A percentile compares a stretch with the other conserved stretches of the same genome.
Conservation (phyloP, 2,888 invertebrate genomes). For the Adela reaumurella region DNA sequence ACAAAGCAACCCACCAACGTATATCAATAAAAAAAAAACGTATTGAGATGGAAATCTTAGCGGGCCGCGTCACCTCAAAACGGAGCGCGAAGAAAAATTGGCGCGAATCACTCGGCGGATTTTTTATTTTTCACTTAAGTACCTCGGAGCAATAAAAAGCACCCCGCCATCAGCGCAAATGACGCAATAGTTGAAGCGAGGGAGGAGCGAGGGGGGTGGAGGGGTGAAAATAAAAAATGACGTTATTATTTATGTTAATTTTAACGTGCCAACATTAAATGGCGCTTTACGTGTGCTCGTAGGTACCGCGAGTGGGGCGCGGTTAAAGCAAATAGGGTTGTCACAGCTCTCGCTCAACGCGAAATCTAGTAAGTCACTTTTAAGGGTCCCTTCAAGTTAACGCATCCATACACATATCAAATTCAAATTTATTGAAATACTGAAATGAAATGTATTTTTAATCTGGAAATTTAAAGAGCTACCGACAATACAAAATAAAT, state of each 20-base stretch:
- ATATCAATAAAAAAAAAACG: too few relatives aligned
- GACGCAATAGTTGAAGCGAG: conserved; percentile 33
- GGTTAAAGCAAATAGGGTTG: background rate
- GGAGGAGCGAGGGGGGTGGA: conserved; percentile 15
- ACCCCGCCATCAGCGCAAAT: conserved; percentile 22
- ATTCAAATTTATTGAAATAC: too few relatives aligned
- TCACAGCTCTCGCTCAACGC: too few relatives aligned
- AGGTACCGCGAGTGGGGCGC: background rate
- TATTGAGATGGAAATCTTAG: background rate
- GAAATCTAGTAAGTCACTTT: too few relatives aligned
- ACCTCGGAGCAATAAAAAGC: conserved; percentile 39
- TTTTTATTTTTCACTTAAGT: conserved; percentile 46
- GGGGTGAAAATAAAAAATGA: conserved; percentile 39
- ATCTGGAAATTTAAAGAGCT: too few relatives aligned
- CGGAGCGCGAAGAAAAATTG: background rate
- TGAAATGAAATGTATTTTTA: too few relatives aligned
- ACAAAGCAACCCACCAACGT: background rate
- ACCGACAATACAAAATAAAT: too few relatives aligned
- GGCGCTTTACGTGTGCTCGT: conserved; percentile 31
- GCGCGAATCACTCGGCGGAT: conserved; percentile 10
- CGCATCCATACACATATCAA: too few relatives aligned
- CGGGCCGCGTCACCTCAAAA: background rate
- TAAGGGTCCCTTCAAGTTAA: too few relatives aligned
- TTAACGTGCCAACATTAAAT: conserved; percentile 30
- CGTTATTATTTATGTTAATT: conserved; percentile 58